A percentile compares a stretch with the other conserved stretches of the same genome.
These are phyloP conservation scores for Bombus affinis DNA, from an alignment of 1,140 invertebrate genomes.

Conservation along the genomic window DNA sequence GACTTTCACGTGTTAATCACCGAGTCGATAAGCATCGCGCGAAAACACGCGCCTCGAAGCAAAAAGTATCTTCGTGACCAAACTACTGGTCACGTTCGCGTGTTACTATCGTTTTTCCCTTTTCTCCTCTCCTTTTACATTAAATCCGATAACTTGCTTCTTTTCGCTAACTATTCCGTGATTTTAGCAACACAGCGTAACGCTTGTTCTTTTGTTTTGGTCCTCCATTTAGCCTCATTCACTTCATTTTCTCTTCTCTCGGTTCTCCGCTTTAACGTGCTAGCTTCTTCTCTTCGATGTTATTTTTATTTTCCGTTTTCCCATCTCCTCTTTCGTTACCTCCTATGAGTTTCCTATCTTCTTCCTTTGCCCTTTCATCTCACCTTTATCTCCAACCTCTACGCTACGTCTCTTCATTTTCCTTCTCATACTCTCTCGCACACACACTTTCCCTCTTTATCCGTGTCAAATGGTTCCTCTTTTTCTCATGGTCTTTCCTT, in stretches of 20 bases:
- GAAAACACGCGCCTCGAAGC: slow-evolving; percentile 30
- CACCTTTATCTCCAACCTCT: not conserved
- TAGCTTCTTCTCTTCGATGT: not conserved
- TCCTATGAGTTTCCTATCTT: slow-evolving; percentile 6
- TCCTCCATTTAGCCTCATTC: not conserved
- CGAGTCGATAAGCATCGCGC: slow-evolving; percentile 34
- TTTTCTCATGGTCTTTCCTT: not conserved
- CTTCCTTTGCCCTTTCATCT: not conserved
- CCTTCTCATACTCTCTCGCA: not conserved
- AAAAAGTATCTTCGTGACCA: slow-evolving; percentile 38
- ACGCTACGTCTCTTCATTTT: not conserved
- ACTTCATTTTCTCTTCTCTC: not conserved
- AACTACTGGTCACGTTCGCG: slow-evolving; percentile 29
- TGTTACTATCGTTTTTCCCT: not conserved
- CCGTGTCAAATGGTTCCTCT: not conserved
- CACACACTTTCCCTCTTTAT: slow-evolving; percentile 1
- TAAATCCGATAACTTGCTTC: slow-evolving; percentile 13
- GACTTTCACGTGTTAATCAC: slow-evolving; percentile 42
- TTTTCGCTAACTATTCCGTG: not conserved
- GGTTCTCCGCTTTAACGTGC: not conserved
- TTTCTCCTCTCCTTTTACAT: not conserved
- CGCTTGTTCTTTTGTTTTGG: too few species aligned
- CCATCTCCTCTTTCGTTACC: not conserved
- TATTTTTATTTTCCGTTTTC: not conserved
- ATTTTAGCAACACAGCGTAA: slow-evolving; percentile 1